These are phyloP conservation scores for Thumatha senex DNA, from an alignment of 2,888 invertebrate species.

Conservation along the genomic window DNA sequence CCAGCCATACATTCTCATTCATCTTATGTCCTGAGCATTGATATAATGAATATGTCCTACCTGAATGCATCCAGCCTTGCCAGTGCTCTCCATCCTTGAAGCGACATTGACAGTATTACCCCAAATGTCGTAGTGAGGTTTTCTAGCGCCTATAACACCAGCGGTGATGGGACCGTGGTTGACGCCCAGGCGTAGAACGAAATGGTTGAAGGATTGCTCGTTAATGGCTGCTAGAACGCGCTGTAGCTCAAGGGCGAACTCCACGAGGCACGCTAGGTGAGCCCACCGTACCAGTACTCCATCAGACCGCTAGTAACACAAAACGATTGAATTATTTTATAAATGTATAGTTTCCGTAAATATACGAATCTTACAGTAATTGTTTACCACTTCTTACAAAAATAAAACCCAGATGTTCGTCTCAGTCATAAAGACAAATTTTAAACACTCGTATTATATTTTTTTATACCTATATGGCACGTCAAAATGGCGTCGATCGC, in stretches of 20 bases:
- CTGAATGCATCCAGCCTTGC: conserved; percentile 97
- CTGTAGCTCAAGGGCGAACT: conserved; percentile 95
- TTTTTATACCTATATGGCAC: no score
- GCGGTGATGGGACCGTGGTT: conserved; percentile 98
- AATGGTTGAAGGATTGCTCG: conserved; percentile 97
- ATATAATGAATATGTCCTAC: conserved; percentile 69
- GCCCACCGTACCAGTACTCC: conserved; percentile 90
- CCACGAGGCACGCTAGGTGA: conserved; percentile 92
- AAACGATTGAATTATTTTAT: not conserved
- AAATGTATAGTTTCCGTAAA: no score
- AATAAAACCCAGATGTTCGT: no score
- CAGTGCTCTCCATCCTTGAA: conserved; percentile 98
- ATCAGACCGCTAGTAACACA: conserved; percentile 85
- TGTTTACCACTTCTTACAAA: not conserved
- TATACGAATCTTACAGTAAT: not conserved
- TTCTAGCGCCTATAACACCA: conserved; percentile 96
- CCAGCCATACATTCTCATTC: no score
- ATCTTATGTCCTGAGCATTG: no score
- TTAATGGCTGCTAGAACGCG: conserved; percentile 95
- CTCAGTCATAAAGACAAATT: no score
- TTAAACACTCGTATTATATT: no score
- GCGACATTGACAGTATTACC: conserved; percentile 99
- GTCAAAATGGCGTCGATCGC: no score
- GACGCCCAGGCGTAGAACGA: conserved; percentile 96
- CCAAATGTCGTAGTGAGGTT: conserved; percentile 98